A percentile compares a stretch with the other conserved stretches of the same genome.
phyloP scores from a whole-genome alignment of 2,113 vertebrate species.

The Rutilus rutilus region DNA sequence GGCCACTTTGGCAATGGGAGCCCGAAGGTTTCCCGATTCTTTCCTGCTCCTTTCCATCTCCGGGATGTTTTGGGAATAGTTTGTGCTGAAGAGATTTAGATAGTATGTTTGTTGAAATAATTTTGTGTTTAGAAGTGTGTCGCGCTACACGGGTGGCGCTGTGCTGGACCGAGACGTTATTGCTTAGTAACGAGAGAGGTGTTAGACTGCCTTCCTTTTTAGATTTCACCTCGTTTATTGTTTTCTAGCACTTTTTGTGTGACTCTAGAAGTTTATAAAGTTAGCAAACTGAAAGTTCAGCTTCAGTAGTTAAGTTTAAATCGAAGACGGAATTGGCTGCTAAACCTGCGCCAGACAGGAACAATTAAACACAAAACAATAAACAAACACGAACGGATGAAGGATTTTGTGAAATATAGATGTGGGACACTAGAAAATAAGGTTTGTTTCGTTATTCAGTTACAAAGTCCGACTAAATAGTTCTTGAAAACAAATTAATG shows the following conservation, averaged over 20 bases:
- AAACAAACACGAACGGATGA: constrained; percentile 19
- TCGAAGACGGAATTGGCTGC: constrained; percentile 7
- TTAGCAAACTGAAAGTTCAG: constrained; percentile 19
- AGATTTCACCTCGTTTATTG: constrained; percentile 11
- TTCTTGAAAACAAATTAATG: neutral
- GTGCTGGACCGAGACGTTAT: constrained; percentile 46
- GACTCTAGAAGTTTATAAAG: constrained; percentile 28
- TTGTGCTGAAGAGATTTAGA: constrained; percentile 29
- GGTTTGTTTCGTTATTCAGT: constrained; percentile 24
- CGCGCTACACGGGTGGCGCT: constrained; percentile 49
- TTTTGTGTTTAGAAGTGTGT: constrained; percentile 45
- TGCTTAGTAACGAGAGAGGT: constrained; percentile 43
- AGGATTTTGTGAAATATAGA: neutral
- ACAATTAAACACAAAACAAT: constrained; percentile 32
- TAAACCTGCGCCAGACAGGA: constrained; percentile 4
- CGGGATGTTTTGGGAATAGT: constrained; percentile 36
- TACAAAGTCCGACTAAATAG: neutral
- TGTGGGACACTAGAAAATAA: neutral
- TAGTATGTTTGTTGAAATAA: constrained; percentile 37
- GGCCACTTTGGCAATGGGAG: constrained; percentile 50
- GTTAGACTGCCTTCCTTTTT: neutral
- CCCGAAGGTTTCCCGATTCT: constrained; percentile 1
- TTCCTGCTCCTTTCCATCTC: neutral
- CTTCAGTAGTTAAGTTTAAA: constrained; percentile 1
- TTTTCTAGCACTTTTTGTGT: neutral